Conservation (phyloP, 2,113 vertebrate species). For the Ptychochromis oligacanthus region DNA sequence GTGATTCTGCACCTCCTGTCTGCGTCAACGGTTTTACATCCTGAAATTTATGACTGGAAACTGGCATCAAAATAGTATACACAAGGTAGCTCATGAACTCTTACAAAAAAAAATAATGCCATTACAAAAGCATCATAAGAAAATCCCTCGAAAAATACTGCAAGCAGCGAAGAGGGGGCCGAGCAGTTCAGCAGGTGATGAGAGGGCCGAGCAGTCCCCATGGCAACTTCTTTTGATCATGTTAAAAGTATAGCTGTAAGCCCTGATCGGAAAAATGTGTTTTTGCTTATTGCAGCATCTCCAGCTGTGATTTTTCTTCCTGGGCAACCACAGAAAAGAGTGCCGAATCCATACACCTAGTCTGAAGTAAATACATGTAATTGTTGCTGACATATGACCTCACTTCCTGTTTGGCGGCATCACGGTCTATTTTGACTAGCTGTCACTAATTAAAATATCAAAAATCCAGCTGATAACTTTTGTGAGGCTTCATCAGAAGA, state of each 20-base stretch:
- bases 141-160: not conserved
- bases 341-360: not conserved
- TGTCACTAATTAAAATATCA: not conserved
- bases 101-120: fast-evolving
- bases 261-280: conserved; percentile 7
- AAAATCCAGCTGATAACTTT: no score
- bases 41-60: not conserved
- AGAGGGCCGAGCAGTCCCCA: not conserved
- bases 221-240: conserved; percentile 4
- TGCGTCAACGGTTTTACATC: not conserved
- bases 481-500: no score
- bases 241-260: not conserved
- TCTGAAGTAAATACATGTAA: no score
- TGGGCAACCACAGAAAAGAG: not conserved
- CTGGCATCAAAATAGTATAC: not conserved
- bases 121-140: not conserved
- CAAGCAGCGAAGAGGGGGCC: not conserved
- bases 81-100: not conserved
- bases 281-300: not conserved
- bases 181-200: not conserved
- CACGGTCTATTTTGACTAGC: not conserved
- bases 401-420: not conserved
- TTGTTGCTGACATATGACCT: not conserved
- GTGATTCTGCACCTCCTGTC: conserved; percentile 11
- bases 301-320: not conserved